Percentiles rank a stretch among this genome's conserved stretches.
Evolutionary conservation across 1,140 invertebrate genomes (phyloP).

Genomic region (Phymastichus coffea): DNA sequence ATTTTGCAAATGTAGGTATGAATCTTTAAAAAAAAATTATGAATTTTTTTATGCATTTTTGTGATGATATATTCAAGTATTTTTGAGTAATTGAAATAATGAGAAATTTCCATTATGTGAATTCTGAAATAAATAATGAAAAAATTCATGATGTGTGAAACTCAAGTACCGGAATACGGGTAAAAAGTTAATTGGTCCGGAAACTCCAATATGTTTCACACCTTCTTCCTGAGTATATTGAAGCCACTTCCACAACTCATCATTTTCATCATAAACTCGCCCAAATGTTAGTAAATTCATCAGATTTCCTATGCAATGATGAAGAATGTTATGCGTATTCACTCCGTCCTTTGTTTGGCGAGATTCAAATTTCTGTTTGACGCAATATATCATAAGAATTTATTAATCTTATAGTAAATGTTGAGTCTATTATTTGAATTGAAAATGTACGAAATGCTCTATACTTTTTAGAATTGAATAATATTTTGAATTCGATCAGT

Average conservation of each 20-base stretch:
- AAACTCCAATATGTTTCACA: conserved; percentile 74
- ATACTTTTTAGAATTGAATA: no score
- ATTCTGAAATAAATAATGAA: no score
- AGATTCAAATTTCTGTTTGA: conserved; percentile 44
- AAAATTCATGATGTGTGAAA: neutral
- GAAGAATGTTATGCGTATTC: conserved; percentile 58
- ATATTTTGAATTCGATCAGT: no score
- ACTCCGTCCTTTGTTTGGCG: conserved; percentile 35
- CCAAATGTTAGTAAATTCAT: conserved; percentile 79
- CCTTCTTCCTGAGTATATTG: conserved; percentile 76
- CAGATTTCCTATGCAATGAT: conserved; percentile 74
- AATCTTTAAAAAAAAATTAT: conserved; percentile 28
- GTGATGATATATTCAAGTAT: no score
- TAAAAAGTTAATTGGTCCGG: conserved; percentile 79
- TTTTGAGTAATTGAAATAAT: no score
- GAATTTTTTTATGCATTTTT: neutral
- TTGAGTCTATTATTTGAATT: no score
- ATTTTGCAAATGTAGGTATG: conserved; percentile 60
- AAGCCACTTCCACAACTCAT: conserved; percentile 74
- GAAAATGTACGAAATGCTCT: neutral
- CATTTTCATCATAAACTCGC: conserved; percentile 64
- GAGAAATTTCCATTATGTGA: no score
- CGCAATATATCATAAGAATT: no score
- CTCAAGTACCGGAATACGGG: conserved; percentile 70
- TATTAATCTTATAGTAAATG: conserved; percentile 2